Evolutionary conservation across 1,140 invertebrate genomes (phyloP).

Genomic region (Atopsyche davidsoni): DNA sequence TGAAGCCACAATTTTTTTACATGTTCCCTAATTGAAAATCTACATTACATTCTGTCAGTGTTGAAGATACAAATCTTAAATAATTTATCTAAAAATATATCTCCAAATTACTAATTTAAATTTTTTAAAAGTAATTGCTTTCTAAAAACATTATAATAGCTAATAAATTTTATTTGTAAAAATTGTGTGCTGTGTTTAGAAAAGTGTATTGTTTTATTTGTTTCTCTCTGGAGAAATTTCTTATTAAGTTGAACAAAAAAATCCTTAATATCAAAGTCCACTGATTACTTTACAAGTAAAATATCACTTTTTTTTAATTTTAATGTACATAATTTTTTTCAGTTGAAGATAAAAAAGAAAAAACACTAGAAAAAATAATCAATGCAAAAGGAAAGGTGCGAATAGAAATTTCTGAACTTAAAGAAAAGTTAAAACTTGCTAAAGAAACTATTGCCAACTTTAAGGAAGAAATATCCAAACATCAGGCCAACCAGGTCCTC

Average conservation of each 20-base stretch:
- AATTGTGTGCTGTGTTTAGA: not conserved
- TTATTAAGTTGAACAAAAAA: too few relatives aligned
- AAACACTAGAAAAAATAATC: constrained; percentile 70
- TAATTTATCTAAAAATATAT: too few relatives aligned
- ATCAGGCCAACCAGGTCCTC: constrained; percentile 43
- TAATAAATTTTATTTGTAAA: not conserved
- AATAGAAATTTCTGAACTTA: constrained; percentile 76
- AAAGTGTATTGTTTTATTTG: constrained; percentile 5
- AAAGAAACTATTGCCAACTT: constrained; percentile 87
- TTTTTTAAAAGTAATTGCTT: too few relatives aligned
- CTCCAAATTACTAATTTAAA: too few relatives aligned
- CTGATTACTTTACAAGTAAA: constrained; percentile 1
- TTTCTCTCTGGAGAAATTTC: constrained; percentile 10
- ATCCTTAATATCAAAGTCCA: too few relatives aligned
- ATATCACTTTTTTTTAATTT: constrained; percentile 6
- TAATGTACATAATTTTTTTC: too few relatives aligned
- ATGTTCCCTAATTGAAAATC: too few relatives aligned
- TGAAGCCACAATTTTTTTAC: too few relatives aligned
- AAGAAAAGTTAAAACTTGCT: constrained; percentile 81
- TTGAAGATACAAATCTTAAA: too few relatives aligned
- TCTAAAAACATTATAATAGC: too few relatives aligned
- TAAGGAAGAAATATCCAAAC: constrained; percentile 77
- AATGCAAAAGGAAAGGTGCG: constrained; percentile 79
- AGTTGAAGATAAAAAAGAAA: constrained; percentile 90
- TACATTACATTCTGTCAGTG: too few relatives aligned